phyloP scores from a whole-genome alignment of 2,888 invertebrate genomes.

The Ophioninae sp. region DNA sequence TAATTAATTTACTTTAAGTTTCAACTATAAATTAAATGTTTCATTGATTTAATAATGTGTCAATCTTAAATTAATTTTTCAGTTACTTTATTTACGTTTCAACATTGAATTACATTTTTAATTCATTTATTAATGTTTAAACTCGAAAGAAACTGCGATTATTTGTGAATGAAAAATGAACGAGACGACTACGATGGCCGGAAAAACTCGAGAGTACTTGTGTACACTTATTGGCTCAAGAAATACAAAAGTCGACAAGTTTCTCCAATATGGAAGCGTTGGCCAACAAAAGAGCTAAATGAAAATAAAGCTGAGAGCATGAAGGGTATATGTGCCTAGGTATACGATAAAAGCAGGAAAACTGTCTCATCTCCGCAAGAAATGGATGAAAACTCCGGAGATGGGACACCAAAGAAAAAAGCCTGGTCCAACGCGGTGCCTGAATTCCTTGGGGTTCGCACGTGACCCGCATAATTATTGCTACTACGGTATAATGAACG shows the following conservation, averaged over 20 bases:
- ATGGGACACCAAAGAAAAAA: background rate
- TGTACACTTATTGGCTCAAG: constrained; percentile 1
- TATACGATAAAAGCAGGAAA: constrained; percentile 1
- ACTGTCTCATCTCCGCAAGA: background rate
- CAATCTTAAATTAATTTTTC: no score
- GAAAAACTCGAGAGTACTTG: no score
- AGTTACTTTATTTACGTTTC: no score
- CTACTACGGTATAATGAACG: constrained; percentile 35
- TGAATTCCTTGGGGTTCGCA: constrained; percentile 39
- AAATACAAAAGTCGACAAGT: constrained; percentile 57
- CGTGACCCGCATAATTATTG: constrained; percentile 47
- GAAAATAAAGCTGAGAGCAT: constrained; percentile 68
- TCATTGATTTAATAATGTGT: no score
- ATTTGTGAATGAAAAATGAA: no score
- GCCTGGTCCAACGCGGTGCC: constrained; percentile 46
- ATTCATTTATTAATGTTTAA: no score
- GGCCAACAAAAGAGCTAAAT: constrained; percentile 64
- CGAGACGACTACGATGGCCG: no score
- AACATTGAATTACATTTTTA: no score
- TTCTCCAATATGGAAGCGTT: constrained; percentile 17
- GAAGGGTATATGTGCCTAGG: background rate
- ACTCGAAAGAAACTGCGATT: no score
- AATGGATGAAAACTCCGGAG: background rate
- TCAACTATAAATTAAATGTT: no score
- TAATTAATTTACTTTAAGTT: no score